Base-by-base conservation (phyloP, 1,140 invertebrate genomes). In the Mamestra configurata region DNA sequence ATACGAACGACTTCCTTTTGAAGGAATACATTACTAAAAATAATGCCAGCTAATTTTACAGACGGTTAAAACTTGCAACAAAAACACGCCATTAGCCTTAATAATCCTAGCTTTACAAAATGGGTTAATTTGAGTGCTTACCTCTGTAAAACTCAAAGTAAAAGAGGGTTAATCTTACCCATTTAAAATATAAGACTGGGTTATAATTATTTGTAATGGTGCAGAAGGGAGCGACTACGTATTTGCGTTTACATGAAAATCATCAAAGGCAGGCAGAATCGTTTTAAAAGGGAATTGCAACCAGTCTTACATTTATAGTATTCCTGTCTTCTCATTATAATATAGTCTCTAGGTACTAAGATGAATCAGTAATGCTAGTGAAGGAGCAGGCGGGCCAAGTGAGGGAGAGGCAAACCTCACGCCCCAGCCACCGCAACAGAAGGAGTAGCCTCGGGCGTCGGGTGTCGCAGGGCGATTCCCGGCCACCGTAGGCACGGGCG, bases 91-190 rank as follows among this genome's bases (percentile, higher is more conserved):
- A 55, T 55, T 55, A 55, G 53, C 53, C 20, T 55, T 55, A 22
- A 55, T 55, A 55, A 22, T 55, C 53, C 22, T 22, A 55, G 53
- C 53, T 55, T 55, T 22, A 20, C 53, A 24, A 55, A 55, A 55
- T 55, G 53, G 53, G 53, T 55, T 55, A 55, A 55, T 55, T 55
- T 55, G 53, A 55, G 53, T 55, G 53, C 53, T 55, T 55, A 22
- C 53, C 22, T 55, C 20, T 22, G 53, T 55, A 55, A 51, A 51
- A 18, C 4, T 4, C 7, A 1, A 24, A 55, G 22, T 55, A 55
- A 55, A 55, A 55, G 18, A 55, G 22, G 53, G 53, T 55, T 55
- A 55, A 55, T 55, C 22, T 24, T 24, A 55, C 10, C 22, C 53
- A 55, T 22, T 55, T 24, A 55, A 53, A 53, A 53, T 55, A 55